Evolutionary conservation across 2,888 invertebrate species (phyloP), one percentile per base, ranked within the genome.

Genomic region (Perithous albicinctus): DNA sequence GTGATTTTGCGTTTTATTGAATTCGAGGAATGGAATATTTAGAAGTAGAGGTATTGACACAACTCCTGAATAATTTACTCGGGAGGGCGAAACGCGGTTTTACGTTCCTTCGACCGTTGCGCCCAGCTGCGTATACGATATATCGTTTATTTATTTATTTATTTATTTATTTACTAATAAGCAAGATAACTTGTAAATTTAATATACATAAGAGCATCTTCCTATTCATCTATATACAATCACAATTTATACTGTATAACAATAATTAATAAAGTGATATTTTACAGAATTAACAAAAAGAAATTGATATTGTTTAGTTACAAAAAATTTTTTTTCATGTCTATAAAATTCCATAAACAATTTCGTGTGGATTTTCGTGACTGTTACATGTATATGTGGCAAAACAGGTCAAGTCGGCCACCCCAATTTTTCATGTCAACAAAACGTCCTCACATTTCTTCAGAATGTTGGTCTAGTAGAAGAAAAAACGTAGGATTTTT

Each of bases 31-130:
- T 29, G 8, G 3, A 26, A 32, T 29, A 56, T 32, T 7, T 8
- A 43, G 46, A 46, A 15, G 38, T n/a, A 23, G 23, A 51, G n/a
- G 18, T 38, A 61, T 32, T 48, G 41, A 29, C 35, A 43, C 46
- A 59, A 56, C 64, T 78, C 43, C 61, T 70, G 72, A 69, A 66
- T 64, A 41, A 74, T 64, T 38, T 41, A 59, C 12, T 46, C n/a
- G 51, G 76, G 48, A 72, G 64, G 56, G 66, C 64, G 35, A 76
- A 38, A 76, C 61, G 64, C 77, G 80, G 80, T 81, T 77, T 48
- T 77, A 78, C 77, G 81, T 81, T 80, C 77, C 70, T 70, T 70
- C 64, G 46, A 78, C 64, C 20, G 46, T 63, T 63, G 67, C 46
- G 15, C 66, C 43, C 23, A 56, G 46, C 41, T 63, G 43, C 51